These are phyloP conservation scores for Agrochola macilenta DNA, from an alignment of 2,888 invertebrate species.

Conservation along the genomic window DNA sequence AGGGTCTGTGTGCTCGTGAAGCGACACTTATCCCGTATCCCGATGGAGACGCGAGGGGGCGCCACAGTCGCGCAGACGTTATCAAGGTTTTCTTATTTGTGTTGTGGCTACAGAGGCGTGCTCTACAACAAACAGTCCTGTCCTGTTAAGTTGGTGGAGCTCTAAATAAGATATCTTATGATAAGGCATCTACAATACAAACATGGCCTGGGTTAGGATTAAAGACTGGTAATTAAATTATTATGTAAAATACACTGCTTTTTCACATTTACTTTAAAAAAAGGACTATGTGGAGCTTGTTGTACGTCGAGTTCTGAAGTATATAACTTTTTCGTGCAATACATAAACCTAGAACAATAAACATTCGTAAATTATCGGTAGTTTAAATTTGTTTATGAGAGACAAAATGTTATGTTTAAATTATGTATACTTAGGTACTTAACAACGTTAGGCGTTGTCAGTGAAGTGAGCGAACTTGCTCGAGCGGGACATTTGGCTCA, in stretches of 20 bases:
- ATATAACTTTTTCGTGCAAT: not conserved
- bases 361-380: not conserved
- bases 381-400: not conserved
- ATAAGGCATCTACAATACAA: not conserved
- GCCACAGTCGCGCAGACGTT: not conserved
- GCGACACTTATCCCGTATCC: conserved; percentile 10
- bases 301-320: not conserved
- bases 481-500: not conserved
- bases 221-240: not conserved
- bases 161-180: not conserved
- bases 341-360: not conserved
- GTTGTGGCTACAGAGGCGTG: not conserved
- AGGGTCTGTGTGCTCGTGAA: not conserved
- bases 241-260: not conserved
- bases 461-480: conserved; percentile 1
- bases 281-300: not conserved
- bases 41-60: not conserved
- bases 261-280: not conserved
- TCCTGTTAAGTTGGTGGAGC: not conserved
- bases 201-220: no score
- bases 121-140: not conserved
- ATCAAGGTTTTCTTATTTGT: not conserved
- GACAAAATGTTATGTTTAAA: not conserved
- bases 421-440: not conserved
- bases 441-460: not conserved